Conservation (phyloP, 2,113 vertebrate genomes). For the Euleptes europaea region DNA sequence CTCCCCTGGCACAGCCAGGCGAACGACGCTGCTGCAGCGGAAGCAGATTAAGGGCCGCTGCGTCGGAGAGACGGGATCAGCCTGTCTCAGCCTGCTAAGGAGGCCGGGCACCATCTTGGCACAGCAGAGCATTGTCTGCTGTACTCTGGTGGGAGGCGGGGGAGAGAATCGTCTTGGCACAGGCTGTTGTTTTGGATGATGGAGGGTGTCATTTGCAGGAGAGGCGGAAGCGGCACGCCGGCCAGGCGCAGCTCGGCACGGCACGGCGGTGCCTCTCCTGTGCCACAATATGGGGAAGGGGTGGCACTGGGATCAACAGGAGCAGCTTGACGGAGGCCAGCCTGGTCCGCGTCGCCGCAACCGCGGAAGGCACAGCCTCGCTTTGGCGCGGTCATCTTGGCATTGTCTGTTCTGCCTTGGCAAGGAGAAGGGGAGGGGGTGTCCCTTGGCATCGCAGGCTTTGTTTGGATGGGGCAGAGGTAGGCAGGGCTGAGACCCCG, state of each 20-base stretch:
- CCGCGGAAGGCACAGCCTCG: not conserved
- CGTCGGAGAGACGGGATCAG: not conserved
- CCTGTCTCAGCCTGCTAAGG: not conserved
- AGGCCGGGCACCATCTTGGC: constrained; percentile 18
- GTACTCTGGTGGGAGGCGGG: not conserved
- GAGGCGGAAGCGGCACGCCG: not conserved
- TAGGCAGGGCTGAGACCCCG: no score
- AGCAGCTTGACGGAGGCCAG: no score
- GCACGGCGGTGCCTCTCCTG: not conserved
- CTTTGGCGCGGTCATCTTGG: no score
- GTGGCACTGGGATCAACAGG: not conserved
- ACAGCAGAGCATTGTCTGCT: constrained; percentile 22
- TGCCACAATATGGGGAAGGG: not conserved
- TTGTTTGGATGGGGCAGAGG: not conserved
- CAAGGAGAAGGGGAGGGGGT: not conserved
- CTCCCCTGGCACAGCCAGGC: not conserved
- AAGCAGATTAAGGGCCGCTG: not conserved
- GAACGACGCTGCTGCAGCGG: not conserved
- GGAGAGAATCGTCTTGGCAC: not conserved
- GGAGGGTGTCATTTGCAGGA: not conserved
- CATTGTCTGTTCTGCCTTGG: not conserved
- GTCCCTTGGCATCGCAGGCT: not conserved
- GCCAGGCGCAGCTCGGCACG: not conserved
- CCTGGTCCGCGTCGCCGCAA: no score
- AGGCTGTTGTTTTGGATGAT: not conserved